Base-by-base conservation (phyloP, 2,888 invertebrate genomes). In the Drosophila paucipuncta region DNA sequence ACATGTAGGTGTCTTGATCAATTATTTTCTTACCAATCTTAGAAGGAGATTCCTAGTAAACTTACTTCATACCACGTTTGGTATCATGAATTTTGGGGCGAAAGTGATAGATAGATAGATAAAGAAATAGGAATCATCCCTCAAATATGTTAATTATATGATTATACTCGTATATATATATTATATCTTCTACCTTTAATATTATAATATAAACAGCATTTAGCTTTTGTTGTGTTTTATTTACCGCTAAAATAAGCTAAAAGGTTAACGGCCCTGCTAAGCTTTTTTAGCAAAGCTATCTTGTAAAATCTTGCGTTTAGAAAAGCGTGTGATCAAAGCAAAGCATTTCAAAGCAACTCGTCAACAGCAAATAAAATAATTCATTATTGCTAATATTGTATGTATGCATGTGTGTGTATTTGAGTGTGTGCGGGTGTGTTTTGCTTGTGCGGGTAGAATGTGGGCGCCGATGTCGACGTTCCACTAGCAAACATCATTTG, bases 401-500 rank as follows among this genome's bases (percentile, higher is more conserved):
- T n/a, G 18, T 41, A 28, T 2, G 6, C 16, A n/a, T 30, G 11
- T 33, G 25, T 22, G 41, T 41, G 58, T 30, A 16, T 31, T 18
- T 31, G 18, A 25, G 10, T 59, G 31, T 49, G 35, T 49, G 16
- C 28, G 37, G 13, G 22, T 43, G 13, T 50, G 43, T 50, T 37
- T n/a, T n/a, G 43, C 39, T 25, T 30, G 30, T 52, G 59, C 33
- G 53, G 60, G 54, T 64, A 55, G 18, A 54, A 37, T 49, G 33
- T 64, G 53, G 41, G 43, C 64, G 52, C 28, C 22, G 61, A 53
- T 52, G 43, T 4, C 68, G 52, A 35, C 69, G 50, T 37, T 70
- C 65, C 71, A 72, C 69, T 78, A 50, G 66, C 59, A 64, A 78
- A 78, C 63, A 60, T 73, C 90, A 85, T 73, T 85, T 73, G 58